A percentile compares a stretch with the other conserved stretches of the same genome.
Evolutionary conservation across 2,888 invertebrate species (phyloP).

Genomic region (Ferdinandea cuprea): DNA sequence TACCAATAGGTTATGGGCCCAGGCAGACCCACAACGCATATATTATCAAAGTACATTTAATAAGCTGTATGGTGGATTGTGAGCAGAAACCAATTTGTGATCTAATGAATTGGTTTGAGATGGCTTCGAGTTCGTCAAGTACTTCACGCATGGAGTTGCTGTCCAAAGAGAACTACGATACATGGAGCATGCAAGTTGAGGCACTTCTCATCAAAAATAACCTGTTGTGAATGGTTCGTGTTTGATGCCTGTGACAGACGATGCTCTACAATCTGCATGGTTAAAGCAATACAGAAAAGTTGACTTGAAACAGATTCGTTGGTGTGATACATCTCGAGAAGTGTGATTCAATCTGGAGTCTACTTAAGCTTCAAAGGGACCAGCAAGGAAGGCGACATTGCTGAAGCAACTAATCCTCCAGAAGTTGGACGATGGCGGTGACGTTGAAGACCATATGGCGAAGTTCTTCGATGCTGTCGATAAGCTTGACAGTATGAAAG

Average conservation of each 20-base stretch:
- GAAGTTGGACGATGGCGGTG: slow-evolving; percentile 45
- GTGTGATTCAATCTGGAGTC: slow-evolving; percentile 7
- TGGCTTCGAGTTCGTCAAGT: slow-evolving; percentile 5
- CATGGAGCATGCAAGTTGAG: slow-evolving; percentile 14
- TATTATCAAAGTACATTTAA: not conserved
- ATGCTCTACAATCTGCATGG: not conserved
- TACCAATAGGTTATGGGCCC: not conserved
- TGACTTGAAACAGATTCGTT: slow-evolving; percentile 12
- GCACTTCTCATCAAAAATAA: not conserved
- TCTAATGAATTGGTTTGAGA: not conserved
- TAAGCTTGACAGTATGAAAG: slow-evolving; percentile 47
- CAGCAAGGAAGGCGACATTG: slow-evolving; percentile 14
- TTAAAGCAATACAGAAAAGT: not conserved
- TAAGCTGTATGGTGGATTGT: not conserved
- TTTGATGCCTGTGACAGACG: slow-evolving; percentile 2
- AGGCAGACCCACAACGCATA: not conserved
- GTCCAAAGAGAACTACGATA: slow-evolving; percentile 28
- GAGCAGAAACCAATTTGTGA: not conserved
- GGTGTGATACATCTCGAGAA: not conserved
- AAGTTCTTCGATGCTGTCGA: slow-evolving; percentile 57
- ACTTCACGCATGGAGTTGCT: slow-evolving; percentile 1
- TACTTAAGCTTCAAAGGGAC: slow-evolving; percentile 20
- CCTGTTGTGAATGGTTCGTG: slow-evolving; percentile 1
- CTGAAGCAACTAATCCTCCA: slow-evolving; percentile 27
- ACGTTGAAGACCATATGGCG: slow-evolving; percentile 49